phyloP scores from a whole-genome alignment of 1,140 invertebrate genomes.

The Drosophila bipectinata region DNA sequence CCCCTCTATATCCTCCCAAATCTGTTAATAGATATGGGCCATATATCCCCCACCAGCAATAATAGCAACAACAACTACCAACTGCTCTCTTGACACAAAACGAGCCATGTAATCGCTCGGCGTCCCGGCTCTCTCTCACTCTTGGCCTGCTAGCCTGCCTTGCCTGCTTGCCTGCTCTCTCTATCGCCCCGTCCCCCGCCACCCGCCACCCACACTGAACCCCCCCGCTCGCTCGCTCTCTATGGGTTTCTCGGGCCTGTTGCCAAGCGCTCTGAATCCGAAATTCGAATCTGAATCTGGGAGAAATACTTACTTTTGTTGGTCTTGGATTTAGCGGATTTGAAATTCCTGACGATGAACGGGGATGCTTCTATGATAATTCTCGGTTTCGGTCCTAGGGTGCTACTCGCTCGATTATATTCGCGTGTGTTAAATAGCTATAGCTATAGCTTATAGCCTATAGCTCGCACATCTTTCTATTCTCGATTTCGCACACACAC shows the following conservation, averaged over 20 bases:
- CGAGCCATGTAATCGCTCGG: slow-evolving; percentile 45
- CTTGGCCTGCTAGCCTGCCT: not conserved
- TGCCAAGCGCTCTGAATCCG: slow-evolving; percentile 62
- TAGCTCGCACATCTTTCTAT: slow-evolving; percentile 66
- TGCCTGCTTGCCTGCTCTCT: not conserved
- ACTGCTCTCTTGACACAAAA: slow-evolving; percentile 1
- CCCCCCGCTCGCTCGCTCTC: slow-evolving; percentile 12
- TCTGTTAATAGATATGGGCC: slow-evolving; percentile 34
- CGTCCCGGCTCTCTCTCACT: slow-evolving; percentile 41
- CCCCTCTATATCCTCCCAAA: slow-evolving; percentile 18
- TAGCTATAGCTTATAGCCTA: slow-evolving; percentile 30
- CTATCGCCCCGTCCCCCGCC: not conserved
- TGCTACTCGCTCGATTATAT: slow-evolving; percentile 25
- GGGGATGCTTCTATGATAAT: slow-evolving; percentile 1
- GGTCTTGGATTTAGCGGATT: slow-evolving; percentile 34
- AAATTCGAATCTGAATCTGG: slow-evolving; percentile 2
- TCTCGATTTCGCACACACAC: slow-evolving; percentile 73
- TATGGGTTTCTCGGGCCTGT: slow-evolving; percentile 63
- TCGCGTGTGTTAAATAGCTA: slow-evolving; percentile 54
- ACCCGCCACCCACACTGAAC: slow-evolving; percentile 10
- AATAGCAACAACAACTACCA: slow-evolving; percentile 8
- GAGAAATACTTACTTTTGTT: slow-evolving; percentile 67
- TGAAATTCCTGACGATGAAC: slow-evolving; percentile 17
- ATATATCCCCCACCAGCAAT: slow-evolving; percentile 17
- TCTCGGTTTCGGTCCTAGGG: slow-evolving; percentile 8